Base-by-base conservation (phyloP, 2,113 vertebrate genomes). In the Rhinolophus sinicus region DNA sequence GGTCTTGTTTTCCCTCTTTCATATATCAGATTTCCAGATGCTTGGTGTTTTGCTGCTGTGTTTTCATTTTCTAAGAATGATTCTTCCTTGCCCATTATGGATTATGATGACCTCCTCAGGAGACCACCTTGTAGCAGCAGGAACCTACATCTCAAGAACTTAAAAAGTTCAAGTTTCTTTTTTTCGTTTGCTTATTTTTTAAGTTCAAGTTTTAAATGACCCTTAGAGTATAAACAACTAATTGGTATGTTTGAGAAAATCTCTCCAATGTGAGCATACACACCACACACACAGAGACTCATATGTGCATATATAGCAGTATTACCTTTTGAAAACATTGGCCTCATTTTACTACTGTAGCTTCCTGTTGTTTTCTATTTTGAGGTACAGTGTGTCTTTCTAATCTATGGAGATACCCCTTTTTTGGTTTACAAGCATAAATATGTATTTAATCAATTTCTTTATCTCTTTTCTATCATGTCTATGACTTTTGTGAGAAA, bases 391-490 rank as follows among this genome's bases (percentile, higher is more conserved):
- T 44, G 40, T 64, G 5, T 62, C 33, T 90, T 96, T 90, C 58
- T 90, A 64, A 58, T 47, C n/a, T 83, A 52, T 60, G 15, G n/a
- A 77, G 35, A 90, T 65, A 50, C 2, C 52, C 9, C 16, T 89
- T 24, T 88, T 91, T 94, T 80, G 21, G 50, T 69, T 97, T 97
- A 80, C 3, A 88, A 85, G 33, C 21, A 22, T 54, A 97, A 72
- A 65, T 69, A 21, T 80, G 1, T 30, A 54, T 88, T 84, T 67
- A 75, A 67, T 78, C 44, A 47, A 70, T 54, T 87, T 47, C 4
- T 38, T 77, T 33, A 75, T 82, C 18, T 73, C 7, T 30, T 92
- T 92, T 73, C 22, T 50, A 52, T 88, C 47, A 90, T 67, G 92
- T 72, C 44, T 76, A 44, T 65, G 65, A 88, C 19, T 77, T 91